Evolutionary conservation across 2,888 invertebrate species (phyloP).

Genomic region (Endotricha flammealis): DNA sequence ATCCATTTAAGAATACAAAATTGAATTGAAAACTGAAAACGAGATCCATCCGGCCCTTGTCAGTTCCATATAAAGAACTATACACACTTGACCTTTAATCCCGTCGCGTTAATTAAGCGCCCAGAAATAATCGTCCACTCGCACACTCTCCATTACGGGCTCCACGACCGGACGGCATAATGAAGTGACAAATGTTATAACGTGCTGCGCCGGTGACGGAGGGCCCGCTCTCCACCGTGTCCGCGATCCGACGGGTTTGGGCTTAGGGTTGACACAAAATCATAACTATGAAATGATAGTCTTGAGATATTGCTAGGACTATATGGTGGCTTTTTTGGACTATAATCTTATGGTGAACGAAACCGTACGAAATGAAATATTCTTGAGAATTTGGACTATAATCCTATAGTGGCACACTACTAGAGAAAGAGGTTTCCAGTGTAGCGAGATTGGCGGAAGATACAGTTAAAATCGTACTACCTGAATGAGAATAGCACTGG

Average conservation of each 20-base stretch:
- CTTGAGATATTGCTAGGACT: too few species aligned
- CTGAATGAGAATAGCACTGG: too few species aligned
- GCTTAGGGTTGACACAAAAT: constrained; percentile 29
- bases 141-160: constrained; percentile 35
- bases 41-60: background rate
- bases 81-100: constrained; percentile 40
- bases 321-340: too few species aligned
- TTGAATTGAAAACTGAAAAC: too few species aligned
- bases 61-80: constrained; percentile 12
- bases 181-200: constrained; percentile 63
- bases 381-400: too few species aligned
- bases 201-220: constrained; percentile 31
- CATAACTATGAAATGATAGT: background rate
- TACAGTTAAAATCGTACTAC: too few species aligned
- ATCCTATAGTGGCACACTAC: too few species aligned
- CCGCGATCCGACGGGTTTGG: constrained; percentile 23
- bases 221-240: constrained; percentile 34
- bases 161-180: constrained; percentile 28
- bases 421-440: too few species aligned
- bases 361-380: too few species aligned
- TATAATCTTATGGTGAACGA: too few species aligned
- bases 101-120: constrained; percentile 45
- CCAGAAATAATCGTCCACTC: constrained; percentile 35
- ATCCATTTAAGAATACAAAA: too few species aligned
- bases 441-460: too few species aligned